phyloP scores from a whole-genome alignment of 1,140 invertebrate genomes.

The Argopecten irradians region DNA sequence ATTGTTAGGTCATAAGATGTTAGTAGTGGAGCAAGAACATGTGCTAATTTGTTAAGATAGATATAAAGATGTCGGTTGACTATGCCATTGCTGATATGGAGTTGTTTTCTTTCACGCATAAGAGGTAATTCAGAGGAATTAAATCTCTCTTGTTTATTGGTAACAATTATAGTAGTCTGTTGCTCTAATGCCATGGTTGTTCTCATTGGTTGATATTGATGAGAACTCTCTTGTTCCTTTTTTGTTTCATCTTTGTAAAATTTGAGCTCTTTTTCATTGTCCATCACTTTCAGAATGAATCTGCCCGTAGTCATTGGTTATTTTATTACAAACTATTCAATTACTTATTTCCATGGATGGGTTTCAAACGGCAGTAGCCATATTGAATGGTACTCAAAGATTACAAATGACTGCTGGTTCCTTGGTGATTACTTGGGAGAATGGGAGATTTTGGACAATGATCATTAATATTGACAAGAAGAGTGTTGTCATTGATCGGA shows the following conservation, averaged over 20 bases:
- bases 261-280: not conserved
- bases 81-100: not conserved
- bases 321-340: no score
- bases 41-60: not conserved
- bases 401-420: no score
- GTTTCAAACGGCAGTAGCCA: not conserved
- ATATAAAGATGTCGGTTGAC: not conserved
- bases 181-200: no score
- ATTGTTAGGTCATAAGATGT: conserved; percentile 1
- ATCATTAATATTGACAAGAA: not conserved
- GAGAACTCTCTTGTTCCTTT: not conserved
- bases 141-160: no score
- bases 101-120: no score
- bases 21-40: not conserved
- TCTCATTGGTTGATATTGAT: not conserved
- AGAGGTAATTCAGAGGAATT: no score
- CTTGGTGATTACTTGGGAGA: not conserved
- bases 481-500: not conserved
- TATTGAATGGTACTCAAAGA: no score
- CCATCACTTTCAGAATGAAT: not conserved
- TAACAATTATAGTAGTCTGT: no score
- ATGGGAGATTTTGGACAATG: not conserved
- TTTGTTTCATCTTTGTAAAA: not conserved
- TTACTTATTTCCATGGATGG: not conserved
- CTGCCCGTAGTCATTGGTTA: not conserved